Percentiles rank a stretch among this genome's conserved stretches.
These are phyloP conservation scores for Glaucomys volans DNA, from an alignment of 2,113 vertebrate genomes.

Conservation along the genomic window DNA sequence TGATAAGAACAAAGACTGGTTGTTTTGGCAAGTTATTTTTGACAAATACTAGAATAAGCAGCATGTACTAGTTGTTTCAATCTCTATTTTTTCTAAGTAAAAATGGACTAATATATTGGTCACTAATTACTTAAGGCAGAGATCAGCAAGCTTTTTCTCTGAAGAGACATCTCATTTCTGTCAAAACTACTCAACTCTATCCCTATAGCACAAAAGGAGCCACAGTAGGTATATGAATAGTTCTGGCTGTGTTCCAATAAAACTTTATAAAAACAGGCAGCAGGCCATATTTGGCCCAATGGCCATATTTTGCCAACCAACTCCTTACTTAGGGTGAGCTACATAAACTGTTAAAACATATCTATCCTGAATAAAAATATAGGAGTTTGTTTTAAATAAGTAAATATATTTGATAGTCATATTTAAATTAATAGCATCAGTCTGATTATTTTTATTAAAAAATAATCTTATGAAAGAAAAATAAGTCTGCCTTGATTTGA, in stretches of 20 bases:
- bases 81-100: neutral
- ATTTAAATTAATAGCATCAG: neutral
- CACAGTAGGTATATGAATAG: neutral
- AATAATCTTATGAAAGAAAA: neutral
- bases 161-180: neutral
- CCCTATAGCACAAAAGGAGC: neutral
- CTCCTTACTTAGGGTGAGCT: neutral
- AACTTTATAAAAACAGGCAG: no score
- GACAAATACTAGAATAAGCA: neutral
- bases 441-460: conserved; percentile 38
- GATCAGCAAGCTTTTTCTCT: neutral
- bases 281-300: no score
- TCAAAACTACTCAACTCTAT: neutral
- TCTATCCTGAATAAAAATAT: conserved; percentile 36
- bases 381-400: neutral
- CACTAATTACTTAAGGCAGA: conserved; percentile 13
- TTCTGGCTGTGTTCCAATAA: no score
- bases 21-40: conserved; percentile 26
- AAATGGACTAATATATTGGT: conserved; percentile 25
- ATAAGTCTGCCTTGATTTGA: neutral
- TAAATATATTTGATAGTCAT: neutral
- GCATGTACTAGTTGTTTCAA: conserved; percentile 1
- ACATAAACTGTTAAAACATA: neutral
- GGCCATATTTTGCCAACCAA: neutral
- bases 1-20: neutral